Evolutionary conservation across 2,113 vertebrate genomes (phyloP).

Genomic region (Aplodontia rufa): DNA sequence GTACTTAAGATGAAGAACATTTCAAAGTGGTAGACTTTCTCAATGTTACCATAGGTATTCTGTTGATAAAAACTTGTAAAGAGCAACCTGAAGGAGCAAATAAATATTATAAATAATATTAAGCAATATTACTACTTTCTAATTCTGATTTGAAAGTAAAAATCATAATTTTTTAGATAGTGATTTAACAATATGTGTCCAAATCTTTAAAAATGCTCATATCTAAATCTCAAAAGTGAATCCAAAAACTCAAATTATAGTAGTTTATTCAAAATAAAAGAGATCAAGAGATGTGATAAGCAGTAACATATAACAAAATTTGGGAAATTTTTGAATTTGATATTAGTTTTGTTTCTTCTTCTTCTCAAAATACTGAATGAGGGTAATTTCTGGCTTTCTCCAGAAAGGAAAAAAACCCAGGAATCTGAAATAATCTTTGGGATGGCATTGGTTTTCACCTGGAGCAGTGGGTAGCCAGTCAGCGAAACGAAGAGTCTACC

Average conservation of each 20-base stretch:
- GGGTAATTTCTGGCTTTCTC: not conserved
- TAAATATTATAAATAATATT: not conserved
- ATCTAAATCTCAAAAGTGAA: no score
- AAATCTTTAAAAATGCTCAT: not conserved
- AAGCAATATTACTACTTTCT: not conserved
- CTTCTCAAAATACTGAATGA: not conserved
- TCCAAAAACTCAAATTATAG: not conserved
- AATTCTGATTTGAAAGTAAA: no score
- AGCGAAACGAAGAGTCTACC: not conserved
- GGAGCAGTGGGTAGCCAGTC: not conserved
- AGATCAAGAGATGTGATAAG: not conserved
- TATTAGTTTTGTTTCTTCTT: not conserved
- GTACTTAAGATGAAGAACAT: not conserved
- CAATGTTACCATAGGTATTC: not conserved
- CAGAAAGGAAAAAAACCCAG: not conserved
- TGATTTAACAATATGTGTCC: not conserved
- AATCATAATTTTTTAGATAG: not conserved
- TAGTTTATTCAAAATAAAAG: not conserved
- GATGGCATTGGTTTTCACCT: not conserved
- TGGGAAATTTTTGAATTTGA: not conserved
- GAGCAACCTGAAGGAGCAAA: not conserved
- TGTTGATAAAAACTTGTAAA: not conserved
- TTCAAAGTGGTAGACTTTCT: not conserved
- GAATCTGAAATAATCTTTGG: not conserved
- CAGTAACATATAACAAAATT: not conserved